phyloP scores from a whole-genome alignment of 2,797 vertebrate genomes.

The Acrocephalus scirpaceus region DNA sequence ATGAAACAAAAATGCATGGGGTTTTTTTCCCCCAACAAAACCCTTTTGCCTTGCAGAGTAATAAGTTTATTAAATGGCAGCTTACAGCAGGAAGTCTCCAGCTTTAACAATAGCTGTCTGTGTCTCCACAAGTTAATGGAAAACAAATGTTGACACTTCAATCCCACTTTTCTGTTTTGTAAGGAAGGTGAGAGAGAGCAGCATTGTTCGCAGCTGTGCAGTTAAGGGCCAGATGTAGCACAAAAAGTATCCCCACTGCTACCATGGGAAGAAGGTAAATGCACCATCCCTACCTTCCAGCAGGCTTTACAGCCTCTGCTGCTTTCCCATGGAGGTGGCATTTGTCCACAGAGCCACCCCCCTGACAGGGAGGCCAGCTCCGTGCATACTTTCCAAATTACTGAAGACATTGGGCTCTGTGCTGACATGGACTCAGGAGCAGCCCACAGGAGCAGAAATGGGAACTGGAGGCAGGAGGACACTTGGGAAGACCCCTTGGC shows the following conservation, averaged over 20 bases:
- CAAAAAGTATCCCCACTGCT: background rate
- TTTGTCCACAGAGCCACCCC: background rate
- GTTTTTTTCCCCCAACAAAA: background rate
- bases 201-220: background rate
- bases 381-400: fast-evolving
- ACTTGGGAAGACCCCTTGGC: background rate
- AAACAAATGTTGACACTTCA: slow-evolving; percentile 42
- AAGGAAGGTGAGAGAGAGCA: background rate
- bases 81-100: slow-evolving; percentile 39
- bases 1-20: background rate
- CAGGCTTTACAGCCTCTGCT: background rate
- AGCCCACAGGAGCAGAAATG: background rate
- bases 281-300: background rate
- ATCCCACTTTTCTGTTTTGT: background rate
- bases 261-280: background rate
- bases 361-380: background rate
- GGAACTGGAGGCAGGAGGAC: background rate
- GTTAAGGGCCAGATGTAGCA: background rate
- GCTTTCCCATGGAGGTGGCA: fast-evolving
- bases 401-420: fast-evolving
- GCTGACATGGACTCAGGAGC: fast-evolving
- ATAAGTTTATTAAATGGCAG: background rate
- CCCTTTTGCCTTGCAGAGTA: background rate
- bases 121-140: slow-evolving; percentile 41
- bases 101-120: slow-evolving; percentile 29